Evolutionary conservation across 2,888 invertebrate genomes (phyloP).

Genomic region (Cantharis lateralis): DNA sequence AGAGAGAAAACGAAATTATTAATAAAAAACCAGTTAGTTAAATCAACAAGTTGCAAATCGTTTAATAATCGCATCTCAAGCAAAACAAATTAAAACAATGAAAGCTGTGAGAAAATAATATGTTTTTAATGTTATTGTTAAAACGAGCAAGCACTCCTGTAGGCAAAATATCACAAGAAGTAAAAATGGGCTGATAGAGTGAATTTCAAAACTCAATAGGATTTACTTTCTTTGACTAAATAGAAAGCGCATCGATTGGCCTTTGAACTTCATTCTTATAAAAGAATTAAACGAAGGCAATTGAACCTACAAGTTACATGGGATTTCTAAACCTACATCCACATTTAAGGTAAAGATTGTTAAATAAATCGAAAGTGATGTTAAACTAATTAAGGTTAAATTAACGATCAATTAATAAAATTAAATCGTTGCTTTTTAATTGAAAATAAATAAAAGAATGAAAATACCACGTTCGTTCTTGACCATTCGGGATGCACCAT

Average conservation of each 20-base stretch:
- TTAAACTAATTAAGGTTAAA: not conserved
- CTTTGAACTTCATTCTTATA: constrained; percentile 10
- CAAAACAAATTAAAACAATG: constrained; percentile 1
- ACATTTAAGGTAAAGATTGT: constrained; percentile 2
- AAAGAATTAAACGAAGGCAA: constrained; percentile 2
- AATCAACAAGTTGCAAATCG: not conserved
- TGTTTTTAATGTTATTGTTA: not conserved
- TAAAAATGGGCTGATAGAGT: not conserved
- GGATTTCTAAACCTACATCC: constrained; percentile 2
- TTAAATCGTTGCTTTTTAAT: not conserved
- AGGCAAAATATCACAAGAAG: not conserved
- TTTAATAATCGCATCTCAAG: not conserved
- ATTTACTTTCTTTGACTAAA: constrained; percentile 8
- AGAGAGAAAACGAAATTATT: not conserved
- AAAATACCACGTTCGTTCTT: not conserved
- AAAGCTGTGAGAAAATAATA: constrained; percentile 1
- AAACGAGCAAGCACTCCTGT: not conserved
- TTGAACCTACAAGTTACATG: not conserved
- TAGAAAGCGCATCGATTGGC: constrained; percentile 2
- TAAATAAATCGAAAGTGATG: not conserved
- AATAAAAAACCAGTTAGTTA: not conserved
- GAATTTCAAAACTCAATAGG: not conserved
- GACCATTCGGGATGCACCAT: not conserved
- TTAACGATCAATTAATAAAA: not conserved
- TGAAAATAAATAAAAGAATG: not conserved